Conservation (phyloP, 2,797 vertebrate genomes). For the Melopsittacus undulatus region DNA sequence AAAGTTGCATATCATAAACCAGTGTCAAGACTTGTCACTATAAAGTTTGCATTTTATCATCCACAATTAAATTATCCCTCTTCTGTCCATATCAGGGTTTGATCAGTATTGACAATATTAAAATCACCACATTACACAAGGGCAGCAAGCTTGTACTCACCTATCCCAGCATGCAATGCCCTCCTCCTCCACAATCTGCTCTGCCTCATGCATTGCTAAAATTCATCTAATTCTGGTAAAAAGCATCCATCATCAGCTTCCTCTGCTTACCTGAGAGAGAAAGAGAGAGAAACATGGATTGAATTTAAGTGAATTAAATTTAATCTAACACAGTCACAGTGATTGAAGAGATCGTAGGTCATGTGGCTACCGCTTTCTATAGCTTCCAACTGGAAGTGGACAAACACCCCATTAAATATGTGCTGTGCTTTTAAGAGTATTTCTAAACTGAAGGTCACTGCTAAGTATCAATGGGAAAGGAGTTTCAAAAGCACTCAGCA, state of each 20-base stretch:
- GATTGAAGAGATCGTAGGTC: neutral
- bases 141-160: neutral
- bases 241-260: conserved; percentile 11
- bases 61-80: neutral
- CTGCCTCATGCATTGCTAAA: neutral
- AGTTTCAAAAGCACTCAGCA: neutral
- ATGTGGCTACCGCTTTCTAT: neutral
- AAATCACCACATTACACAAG: neutral
- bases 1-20: neutral
- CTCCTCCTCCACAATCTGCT: neutral
- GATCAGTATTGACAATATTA: neutral
- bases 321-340: neutral
- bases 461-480: neutral
- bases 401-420: neutral
- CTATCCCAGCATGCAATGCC: neutral
- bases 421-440: neutral
- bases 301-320: conserved; percentile 19
- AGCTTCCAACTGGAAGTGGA: neutral
- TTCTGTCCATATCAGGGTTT: neutral
- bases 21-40: neutral
- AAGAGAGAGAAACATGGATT: neutral
- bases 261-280: neutral
- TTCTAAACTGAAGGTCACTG: neutral
- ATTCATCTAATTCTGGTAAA: neutral
- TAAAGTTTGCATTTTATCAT: neutral